Evolutionary conservation across 2,797 vertebrate species (phyloP).

Genomic region (Bufotes viridis): DNA sequence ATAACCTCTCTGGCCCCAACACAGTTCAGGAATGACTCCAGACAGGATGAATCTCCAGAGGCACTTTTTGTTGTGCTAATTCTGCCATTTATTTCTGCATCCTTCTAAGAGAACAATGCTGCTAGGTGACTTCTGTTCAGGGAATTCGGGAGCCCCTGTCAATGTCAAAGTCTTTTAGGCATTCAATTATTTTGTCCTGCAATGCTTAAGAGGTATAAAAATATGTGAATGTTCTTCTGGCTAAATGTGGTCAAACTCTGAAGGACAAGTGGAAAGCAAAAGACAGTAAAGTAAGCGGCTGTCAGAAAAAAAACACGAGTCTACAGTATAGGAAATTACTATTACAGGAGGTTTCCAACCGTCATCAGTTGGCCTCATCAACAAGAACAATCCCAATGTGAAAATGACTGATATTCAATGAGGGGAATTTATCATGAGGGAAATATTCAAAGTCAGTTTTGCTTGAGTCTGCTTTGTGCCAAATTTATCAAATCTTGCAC

Average conservation of each 20-base stretch:
- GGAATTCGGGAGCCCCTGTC: slow-evolving; percentile 36
- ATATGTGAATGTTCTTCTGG: slow-evolving; percentile 45
- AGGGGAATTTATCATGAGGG: no score
- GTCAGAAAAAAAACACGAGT: no score
- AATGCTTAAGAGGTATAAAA: slow-evolving; percentile 24
- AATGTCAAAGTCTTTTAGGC: slow-evolving; percentile 40
- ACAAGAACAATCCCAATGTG: background rate
- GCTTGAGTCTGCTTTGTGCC: no score
- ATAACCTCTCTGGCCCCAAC: background rate
- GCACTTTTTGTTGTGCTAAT: slow-evolving; percentile 57
- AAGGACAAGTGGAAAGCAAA: slow-evolving; percentile 37
- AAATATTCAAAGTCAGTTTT: no score
- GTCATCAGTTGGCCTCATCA: background rate
- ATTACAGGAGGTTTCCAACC: no score
- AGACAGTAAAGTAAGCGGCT: background rate
- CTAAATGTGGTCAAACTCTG: slow-evolving; percentile 27
- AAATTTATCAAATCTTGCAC: no score
- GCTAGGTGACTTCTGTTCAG: slow-evolving; percentile 34
- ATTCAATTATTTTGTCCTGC: slow-evolving; percentile 53
- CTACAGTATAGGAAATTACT: no score
- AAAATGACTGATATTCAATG: background rate
- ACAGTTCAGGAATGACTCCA: slow-evolving; percentile 19
- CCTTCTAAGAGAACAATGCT: slow-evolving; percentile 45
- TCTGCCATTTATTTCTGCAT: slow-evolving; percentile 52
- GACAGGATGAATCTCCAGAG: slow-evolving; percentile 43